Evolutionary conservation across 2,113 vertebrate genomes (phyloP).

Genomic region (Pterophyllum scalare): DNA sequence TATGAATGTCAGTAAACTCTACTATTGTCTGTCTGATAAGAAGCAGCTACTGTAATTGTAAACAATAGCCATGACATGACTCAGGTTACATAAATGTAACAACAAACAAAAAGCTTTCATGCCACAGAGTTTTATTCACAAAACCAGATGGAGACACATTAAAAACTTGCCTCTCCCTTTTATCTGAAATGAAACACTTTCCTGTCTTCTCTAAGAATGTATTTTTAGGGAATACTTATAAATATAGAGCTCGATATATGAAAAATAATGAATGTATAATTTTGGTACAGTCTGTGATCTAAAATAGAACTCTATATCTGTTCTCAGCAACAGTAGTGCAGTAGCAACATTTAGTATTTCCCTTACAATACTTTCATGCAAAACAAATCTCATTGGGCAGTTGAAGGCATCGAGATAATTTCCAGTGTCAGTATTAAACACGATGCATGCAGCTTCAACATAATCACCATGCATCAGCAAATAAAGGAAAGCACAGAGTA

Average conservation of each 20-base stretch:
- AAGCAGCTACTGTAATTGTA: background rate
- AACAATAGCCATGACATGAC: slow-evolving; percentile 11
- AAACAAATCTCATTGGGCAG: slow-evolving; percentile 68
- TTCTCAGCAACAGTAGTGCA: slow-evolving; percentile 16
- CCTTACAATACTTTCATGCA: slow-evolving; percentile 54
- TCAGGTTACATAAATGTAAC: background rate
- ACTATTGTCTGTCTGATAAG: background rate
- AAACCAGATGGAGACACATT: slow-evolving; percentile 32
- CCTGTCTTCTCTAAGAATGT: slow-evolving; percentile 21
- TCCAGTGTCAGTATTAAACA: slow-evolving; percentile 37
- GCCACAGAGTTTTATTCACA: slow-evolving; percentile 61
- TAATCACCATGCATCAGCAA: slow-evolving; percentile 47
- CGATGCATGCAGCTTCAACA: slow-evolving; percentile 56
- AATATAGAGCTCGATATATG: slow-evolving; percentile 52
- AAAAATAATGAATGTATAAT: slow-evolving; percentile 62
- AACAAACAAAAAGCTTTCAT: slow-evolving; percentile 26
- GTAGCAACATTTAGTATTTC: slow-evolving; percentile 23
- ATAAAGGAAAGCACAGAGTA: background rate
- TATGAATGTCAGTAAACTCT: background rate
- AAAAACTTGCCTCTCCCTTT: background rate
- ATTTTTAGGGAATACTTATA: slow-evolving; percentile 44
- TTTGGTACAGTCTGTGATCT: slow-evolving; percentile 49
- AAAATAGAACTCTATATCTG: slow-evolving; percentile 61
- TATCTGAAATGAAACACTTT: slow-evolving; percentile 1
- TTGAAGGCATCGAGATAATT: slow-evolving; percentile 58